These are phyloP conservation scores for Crenuchus spilurus DNA, from an alignment of 2,797 vertebrate species.

Conservation along the genomic window DNA sequence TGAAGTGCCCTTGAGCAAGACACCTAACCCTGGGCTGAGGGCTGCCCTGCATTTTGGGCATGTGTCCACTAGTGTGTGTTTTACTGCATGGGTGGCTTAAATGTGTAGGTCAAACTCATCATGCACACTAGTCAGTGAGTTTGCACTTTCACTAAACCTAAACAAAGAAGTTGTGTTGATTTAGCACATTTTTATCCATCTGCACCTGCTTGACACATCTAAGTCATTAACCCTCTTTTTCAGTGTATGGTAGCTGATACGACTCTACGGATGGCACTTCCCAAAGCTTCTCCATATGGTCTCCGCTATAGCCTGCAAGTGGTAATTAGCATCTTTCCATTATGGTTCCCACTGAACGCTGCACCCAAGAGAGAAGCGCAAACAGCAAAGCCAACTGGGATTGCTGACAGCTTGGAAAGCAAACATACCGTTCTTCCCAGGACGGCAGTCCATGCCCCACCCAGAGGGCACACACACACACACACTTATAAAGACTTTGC, in stretches of 20 bases:
- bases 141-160: too few relatives aligned
- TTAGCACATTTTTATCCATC: background rate
- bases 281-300: constrained; percentile 8
- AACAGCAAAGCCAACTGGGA: constrained; percentile 33
- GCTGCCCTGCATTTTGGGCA: too few relatives aligned
- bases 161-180: background rate
- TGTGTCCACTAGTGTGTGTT: too few relatives aligned
- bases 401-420: constrained; percentile 20
- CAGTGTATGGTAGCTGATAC: background rate
- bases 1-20: too few relatives aligned
- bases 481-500: constrained; percentile 64
- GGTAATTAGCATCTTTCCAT: constrained; percentile 52
- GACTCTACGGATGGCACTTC: constrained; percentile 22
- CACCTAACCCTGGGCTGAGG: too few relatives aligned
- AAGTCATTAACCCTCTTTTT: background rate
- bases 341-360: constrained; percentile 29
- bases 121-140: too few relatives aligned
- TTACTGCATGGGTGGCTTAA: too few relatives aligned
- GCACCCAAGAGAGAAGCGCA: constrained; percentile 17
- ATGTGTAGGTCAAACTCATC: too few relatives aligned
- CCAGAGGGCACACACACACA: constrained; percentile 39
- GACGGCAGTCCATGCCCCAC: constrained; percentile 15
- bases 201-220: background rate
- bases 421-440: constrained; percentile 36
- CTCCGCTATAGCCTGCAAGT: constrained; percentile 34